Conservation (phyloP, 2,113 vertebrate species). For the Bettongia penicillata region DNA sequence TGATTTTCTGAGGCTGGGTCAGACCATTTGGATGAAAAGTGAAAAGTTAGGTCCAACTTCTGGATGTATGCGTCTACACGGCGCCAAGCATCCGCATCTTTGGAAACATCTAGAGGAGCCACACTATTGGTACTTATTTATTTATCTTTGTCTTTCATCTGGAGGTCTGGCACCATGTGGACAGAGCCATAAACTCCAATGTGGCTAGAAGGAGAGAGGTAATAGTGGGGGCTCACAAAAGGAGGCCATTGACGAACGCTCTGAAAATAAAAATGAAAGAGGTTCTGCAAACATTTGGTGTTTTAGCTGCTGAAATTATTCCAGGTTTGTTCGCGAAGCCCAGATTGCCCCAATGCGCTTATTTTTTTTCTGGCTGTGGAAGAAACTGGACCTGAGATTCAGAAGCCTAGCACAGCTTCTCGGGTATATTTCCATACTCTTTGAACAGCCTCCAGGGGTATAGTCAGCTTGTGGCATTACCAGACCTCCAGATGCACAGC, state of each 20-base stretch:
- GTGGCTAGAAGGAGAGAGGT: neutral
- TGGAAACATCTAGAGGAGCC: neutral
- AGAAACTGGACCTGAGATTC: neutral
- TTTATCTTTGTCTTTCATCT: neutral
- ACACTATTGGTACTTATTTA: neutral
- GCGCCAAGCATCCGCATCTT: neutral
- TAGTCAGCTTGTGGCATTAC: neutral
- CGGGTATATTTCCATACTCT: neutral
- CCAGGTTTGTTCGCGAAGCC: neutral
- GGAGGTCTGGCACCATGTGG: neutral
- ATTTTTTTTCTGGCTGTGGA: neutral
- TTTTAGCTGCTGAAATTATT: neutral
- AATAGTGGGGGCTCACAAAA: neutral
- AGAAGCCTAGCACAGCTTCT: neutral
- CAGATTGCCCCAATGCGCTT: neutral
- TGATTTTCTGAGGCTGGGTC: neutral
- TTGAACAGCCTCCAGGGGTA: neutral
- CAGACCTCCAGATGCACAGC: neutral
- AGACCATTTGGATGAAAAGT: neutral
- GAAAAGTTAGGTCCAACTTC: neutral
- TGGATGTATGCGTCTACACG: neutral
- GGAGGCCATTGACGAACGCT: neutral
- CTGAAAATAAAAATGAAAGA: constrained; percentile 8
- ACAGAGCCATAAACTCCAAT: neutral
- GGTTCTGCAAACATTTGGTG: neutral